phyloP scores from a whole-genome alignment of 1,140 invertebrate genomes.

The Drosophila littoralis region DNA sequence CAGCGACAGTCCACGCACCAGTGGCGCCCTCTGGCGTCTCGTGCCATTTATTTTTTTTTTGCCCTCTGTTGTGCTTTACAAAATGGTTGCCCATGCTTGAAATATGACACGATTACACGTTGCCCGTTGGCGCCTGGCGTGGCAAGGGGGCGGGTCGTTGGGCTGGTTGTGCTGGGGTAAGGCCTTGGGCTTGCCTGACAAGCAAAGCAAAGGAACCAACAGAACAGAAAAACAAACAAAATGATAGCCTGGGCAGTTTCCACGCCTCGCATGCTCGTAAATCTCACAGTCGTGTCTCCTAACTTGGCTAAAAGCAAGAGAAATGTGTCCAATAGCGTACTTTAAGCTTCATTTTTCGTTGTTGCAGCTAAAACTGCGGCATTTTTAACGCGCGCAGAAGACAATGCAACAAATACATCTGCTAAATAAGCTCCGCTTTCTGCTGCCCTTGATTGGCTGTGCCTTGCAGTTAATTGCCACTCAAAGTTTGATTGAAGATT shows the following conservation, averaged over 20 bases:
- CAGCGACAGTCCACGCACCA: conserved; percentile 47
- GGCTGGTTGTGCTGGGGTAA: neutral
- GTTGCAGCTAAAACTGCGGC: conserved; percentile 11
- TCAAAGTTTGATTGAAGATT: conserved; percentile 76
- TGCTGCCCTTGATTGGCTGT: neutral
- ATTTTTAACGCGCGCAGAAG: conserved; percentile 12
- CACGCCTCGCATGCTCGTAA: conserved; percentile 46
- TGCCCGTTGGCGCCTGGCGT: neutral
- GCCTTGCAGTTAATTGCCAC: conserved; percentile 37
- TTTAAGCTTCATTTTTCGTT: conserved; percentile 11
- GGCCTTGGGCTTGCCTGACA: conserved; percentile 18
- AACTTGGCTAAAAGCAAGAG: conserved; percentile 54
- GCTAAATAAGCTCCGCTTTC: neutral
- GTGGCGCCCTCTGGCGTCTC: conserved; percentile 53
- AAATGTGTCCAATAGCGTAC: conserved; percentile 17
- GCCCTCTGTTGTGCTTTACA: conserved; percentile 32
- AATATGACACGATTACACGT: conserved; percentile 78
- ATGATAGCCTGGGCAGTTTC: conserved; percentile 8
- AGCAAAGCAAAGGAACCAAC: neutral
- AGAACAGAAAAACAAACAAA: conserved; percentile 5
- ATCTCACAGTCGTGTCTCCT: conserved; percentile 41
- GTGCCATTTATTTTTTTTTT: conserved; percentile 21
- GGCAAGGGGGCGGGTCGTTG: neutral
- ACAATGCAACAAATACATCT: conserved; percentile 25
- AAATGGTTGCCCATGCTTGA: conserved; percentile 75